Percentiles rank a stretch among this genome's conserved stretches.
Evolutionary conservation across 2,888 invertebrate genomes (phyloP).

Genomic region (Eutolmus rufibarbis): DNA sequence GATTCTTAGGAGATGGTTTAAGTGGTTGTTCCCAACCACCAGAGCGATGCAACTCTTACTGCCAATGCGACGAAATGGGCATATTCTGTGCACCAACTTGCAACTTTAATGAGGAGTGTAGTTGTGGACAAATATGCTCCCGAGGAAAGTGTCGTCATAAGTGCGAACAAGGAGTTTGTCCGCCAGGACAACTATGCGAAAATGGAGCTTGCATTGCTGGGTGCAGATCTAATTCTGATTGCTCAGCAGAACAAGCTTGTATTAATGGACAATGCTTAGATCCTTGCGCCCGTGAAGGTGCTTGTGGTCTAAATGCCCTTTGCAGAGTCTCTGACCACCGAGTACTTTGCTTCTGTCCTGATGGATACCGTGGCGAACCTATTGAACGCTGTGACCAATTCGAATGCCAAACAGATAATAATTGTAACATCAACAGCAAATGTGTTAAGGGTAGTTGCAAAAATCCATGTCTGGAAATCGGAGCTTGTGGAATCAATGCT

Average conservation of each 20-base stretch:
- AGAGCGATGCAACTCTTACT: constrained; percentile 75
- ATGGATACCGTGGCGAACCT: constrained; percentile 84
- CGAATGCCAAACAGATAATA: constrained; percentile 77
- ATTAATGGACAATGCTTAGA: constrained; percentile 73
- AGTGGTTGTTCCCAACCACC: constrained; percentile 78
- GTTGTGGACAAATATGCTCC: constrained; percentile 82
- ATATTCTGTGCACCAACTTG: constrained; percentile 78
- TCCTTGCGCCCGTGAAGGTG: constrained; percentile 71
- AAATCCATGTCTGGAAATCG: constrained; percentile 80
- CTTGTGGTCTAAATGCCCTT: constrained; percentile 82
- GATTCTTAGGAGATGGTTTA: constrained; percentile 83
- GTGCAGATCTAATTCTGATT: constrained; percentile 81
- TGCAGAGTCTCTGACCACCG: constrained; percentile 83
- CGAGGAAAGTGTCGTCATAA: constrained; percentile 76
- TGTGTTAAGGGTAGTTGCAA: constrained; percentile 79
- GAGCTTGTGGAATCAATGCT: constrained; percentile 83
- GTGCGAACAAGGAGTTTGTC: constrained; percentile 76
- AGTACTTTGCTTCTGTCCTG: constrained; percentile 85
- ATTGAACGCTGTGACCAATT: constrained; percentile 76
- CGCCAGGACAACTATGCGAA: constrained; percentile 78
- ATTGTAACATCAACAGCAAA: constrained; percentile 79
- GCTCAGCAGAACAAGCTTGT: constrained; percentile 79
- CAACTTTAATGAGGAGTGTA: constrained; percentile 71
- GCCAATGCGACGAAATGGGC: constrained; percentile 82
- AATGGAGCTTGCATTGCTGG: constrained; percentile 79